A percentile compares a stretch with the other conserved stretches of the same genome.
Evolutionary conservation across 1,140 invertebrate genomes (phyloP).

Genomic region (Nasonia vitripennis): DNA sequence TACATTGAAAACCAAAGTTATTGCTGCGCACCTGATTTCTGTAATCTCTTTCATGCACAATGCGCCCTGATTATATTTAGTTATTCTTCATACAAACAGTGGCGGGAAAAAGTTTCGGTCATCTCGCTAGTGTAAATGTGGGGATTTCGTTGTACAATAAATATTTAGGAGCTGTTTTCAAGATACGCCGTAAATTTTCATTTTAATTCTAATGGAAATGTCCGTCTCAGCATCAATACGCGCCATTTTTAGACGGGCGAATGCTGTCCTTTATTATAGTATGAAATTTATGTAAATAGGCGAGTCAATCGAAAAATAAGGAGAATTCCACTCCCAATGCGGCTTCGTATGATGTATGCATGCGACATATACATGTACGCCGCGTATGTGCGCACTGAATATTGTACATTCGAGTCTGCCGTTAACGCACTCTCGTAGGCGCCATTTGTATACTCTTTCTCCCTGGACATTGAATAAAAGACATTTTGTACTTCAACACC

Average conservation of each 20-base stretch:
- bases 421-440: background rate
- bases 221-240: too few relatives aligned
- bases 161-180: too few relatives aligned
- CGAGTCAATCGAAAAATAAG: background rate
- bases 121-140: too few relatives aligned
- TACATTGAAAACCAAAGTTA: too few relatives aligned
- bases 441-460: conserved; percentile 27
- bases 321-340: background rate
- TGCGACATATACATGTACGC: background rate
- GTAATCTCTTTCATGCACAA: too few relatives aligned
- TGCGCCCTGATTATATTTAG: too few relatives aligned
- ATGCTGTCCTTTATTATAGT: background rate
- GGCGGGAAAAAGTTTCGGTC: too few relatives aligned
- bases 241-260: background rate
- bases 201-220: too few relatives aligned
- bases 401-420: conserved; percentile 5
- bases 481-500: conserved; percentile 29
- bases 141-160: too few relatives aligned
- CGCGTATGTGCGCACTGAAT: background rate
- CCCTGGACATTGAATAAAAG: conserved; percentile 15
- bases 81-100: too few relatives aligned
- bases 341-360: background rate
- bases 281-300: conserved; percentile 3
- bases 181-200: too few relatives aligned
- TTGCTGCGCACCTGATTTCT: too few relatives aligned